Conservation (phyloP, 1,140 invertebrate species). For the Paraescarpia echinospica region DNA sequence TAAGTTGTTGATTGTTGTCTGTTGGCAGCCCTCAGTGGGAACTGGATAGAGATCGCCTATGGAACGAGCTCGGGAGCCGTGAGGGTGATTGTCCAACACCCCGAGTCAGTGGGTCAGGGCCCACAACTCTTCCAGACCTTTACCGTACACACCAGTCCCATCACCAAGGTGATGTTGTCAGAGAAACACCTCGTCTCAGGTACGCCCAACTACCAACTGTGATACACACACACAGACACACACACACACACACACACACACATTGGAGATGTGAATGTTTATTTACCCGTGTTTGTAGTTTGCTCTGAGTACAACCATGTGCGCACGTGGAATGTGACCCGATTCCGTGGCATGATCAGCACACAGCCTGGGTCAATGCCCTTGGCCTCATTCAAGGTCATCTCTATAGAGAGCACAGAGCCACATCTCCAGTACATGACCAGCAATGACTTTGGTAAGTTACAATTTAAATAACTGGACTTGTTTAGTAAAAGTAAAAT, state of each 20-base stretch:
- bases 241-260: too few species aligned
- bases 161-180: constrained; percentile 88
- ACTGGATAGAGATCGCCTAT: constrained; percentile 99
- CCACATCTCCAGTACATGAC: constrained; percentile 74
- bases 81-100: constrained; percentile 96
- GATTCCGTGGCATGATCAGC: constrained; percentile 92
- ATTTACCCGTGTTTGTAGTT: constrained; percentile 60
- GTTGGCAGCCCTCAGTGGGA: constrained; percentile 79
- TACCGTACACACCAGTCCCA: constrained; percentile 93
- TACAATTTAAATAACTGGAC: neutral
- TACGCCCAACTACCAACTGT: constrained; percentile 33
- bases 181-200: constrained; percentile 93
- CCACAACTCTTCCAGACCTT: constrained; percentile 98
- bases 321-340: constrained; percentile 91
- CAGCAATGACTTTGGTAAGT: constrained; percentile 77
- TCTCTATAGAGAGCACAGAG: constrained; percentile 84
- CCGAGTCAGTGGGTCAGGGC: constrained; percentile 94
- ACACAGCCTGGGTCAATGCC: constrained; percentile 96
- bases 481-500: neutral
- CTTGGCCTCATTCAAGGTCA: constrained; percentile 93
- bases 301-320: constrained; percentile 98
- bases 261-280: too few species aligned
- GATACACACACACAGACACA: too few species aligned
- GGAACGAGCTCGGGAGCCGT: constrained; percentile 94
- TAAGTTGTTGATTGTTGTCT: neutral